Conservation (phyloP, 2,888 invertebrate species). For the Frankliniella intonsa region DNA sequence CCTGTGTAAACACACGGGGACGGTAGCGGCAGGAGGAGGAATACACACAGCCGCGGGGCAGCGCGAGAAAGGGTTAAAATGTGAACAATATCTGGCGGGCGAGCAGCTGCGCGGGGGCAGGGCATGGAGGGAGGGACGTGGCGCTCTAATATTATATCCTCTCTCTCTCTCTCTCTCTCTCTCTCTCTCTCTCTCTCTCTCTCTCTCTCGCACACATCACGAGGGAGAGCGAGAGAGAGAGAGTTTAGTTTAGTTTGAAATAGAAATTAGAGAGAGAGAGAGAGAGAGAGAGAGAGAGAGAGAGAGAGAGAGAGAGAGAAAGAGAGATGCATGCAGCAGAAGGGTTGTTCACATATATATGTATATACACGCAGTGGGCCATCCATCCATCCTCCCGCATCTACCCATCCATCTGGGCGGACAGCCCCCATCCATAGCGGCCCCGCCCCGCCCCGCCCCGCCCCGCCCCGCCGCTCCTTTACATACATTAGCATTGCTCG, state of each 20-base stretch:
- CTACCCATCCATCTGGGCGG: no score
- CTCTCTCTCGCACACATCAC: background rate
- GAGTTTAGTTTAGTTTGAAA: no score
- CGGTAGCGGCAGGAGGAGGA: background rate
- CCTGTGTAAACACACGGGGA: no score
- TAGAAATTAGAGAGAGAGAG: no score
- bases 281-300: no score
- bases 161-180: no score
- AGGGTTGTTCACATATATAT: background rate
- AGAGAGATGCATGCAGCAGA: background rate
- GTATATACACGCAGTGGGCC: background rate
- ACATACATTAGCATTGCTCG: slow-evolving; percentile 21
- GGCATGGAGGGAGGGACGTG: background rate
- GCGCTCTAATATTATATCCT: no score
- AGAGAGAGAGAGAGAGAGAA: background rate
- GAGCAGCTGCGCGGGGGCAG: background rate
- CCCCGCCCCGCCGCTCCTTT: background rate
- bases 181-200: no score
- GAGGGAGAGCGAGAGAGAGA: background rate
- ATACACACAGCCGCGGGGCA: background rate
- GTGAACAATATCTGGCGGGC: background rate
- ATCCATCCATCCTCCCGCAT: background rate
- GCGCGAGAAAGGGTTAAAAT: background rate
- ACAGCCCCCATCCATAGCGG: background rate
- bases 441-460: background rate